A percentile compares a stretch with the other conserved stretches of the same genome.
Evolutionary conservation across 2,888 invertebrate genomes (phyloP).

Genomic region (Hyalella azteca): DNA sequence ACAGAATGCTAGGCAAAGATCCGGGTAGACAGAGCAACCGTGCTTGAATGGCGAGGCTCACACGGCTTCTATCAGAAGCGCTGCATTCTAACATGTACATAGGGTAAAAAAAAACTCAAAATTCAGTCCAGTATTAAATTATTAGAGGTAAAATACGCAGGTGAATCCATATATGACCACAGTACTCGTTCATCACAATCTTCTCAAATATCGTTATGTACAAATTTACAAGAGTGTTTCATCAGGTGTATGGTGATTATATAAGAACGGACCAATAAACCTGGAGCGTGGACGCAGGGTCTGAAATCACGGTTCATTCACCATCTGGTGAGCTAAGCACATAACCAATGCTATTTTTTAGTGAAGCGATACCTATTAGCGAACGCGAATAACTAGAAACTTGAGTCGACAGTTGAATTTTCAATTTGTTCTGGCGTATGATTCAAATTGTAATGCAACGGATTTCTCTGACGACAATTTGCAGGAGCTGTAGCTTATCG

Average conservation of each 20-base stretch:
- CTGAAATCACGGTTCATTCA: background rate
- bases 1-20: too few relatives aligned
- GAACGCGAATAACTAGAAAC: background rate
- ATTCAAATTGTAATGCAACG: too few relatives aligned
- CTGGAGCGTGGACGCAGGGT: background rate
- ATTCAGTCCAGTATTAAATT: background rate
- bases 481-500: too few relatives aligned
- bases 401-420: background rate
- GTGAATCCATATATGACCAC: background rate
- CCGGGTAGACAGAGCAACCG: too few relatives aligned
- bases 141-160: constrained; percentile 15
- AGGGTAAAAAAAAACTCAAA: background rate
- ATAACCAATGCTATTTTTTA: background rate
- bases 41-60: too few relatives aligned
- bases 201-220: background rate
- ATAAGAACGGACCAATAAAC: background rate
- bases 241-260: too few relatives aligned
- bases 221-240: constrained; percentile 35
- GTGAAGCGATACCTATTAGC: background rate
- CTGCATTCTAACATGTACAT: too few relatives aligned
- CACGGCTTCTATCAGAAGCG: too few relatives aligned
- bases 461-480: too few relatives aligned
- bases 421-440: too few relatives aligned
- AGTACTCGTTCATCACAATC: background rate
- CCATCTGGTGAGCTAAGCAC: background rate